phyloP scores from a whole-genome alignment of 1,140 invertebrate genomes.

The Zaprionus davidi region DNA sequence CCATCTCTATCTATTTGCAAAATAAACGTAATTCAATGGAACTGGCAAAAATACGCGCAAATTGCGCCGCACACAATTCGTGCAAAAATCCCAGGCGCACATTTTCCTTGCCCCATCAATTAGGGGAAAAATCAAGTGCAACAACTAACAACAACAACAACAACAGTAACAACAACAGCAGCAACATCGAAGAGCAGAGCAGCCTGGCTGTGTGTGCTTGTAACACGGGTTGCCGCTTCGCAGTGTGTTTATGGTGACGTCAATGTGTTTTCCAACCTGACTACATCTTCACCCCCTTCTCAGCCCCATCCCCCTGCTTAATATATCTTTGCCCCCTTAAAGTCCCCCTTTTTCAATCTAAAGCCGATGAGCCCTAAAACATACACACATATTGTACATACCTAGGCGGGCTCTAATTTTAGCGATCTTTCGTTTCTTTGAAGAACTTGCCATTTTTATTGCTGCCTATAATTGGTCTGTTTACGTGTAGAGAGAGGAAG shows the following conservation, averaged over 20 bases:
- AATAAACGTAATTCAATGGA: conserved; percentile 62
- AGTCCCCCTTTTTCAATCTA: neutral
- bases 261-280: conserved; percentile 41
- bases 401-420: conserved; percentile 54
- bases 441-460: conserved; percentile 63
- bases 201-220: conserved; percentile 8
- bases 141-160: conserved; percentile 6
- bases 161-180: neutral
- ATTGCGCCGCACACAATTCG: conserved; percentile 58
- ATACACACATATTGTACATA: neutral
- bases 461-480: conserved; percentile 77
- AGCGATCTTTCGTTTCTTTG: conserved; percentile 51
- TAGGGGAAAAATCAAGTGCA: conserved; percentile 56
- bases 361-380: conserved; percentile 43
- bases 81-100: conserved; percentile 38
- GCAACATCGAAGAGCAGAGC: neutral
- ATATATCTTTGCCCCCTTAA: too few relatives aligned
- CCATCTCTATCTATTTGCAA: conserved; percentile 54
- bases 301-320: neutral
- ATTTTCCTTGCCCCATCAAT: conserved; percentile 41
- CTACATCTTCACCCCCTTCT: neutral
- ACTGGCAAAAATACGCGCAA: conserved; percentile 23
- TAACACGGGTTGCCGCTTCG: conserved; percentile 33
- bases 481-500: conserved; percentile 43
- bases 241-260: conserved; percentile 64